Evolutionary conservation across 2,797 vertebrate genomes (phyloP), one percentile per base, ranked within the genome.

Genomic region (Odontamblyopus rebecca): DNA sequence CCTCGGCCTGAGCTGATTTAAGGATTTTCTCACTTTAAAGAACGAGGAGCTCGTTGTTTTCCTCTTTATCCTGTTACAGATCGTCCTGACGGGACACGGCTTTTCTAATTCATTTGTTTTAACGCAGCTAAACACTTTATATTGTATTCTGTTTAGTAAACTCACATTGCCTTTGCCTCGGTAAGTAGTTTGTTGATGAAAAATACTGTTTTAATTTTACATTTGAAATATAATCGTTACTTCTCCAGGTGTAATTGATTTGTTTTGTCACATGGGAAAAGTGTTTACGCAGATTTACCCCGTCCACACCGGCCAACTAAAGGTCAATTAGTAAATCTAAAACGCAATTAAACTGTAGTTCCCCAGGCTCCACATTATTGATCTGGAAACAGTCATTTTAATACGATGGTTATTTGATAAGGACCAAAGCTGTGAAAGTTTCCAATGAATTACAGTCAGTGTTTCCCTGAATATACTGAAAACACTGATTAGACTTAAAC

Each of bases 21-120:
- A 66, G 64, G 64, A 66, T 66, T 66, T 66, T 66, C 64, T 66
- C 41, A 50, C 64, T 29, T 29, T 26, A 66, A 51, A 66, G 64
- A 66, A 66, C 29, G 41, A 50, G 29, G 64, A 66, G 64, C 64
- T 41, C 51, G 64, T 66, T 50, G 64, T 66, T 66, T 64, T 51
- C 63, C 27, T 27, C 44, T 66, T 66, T 19, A 66, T 66, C 64
- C 64, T 19, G 51, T 66, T 66, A 51, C 64, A 50, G 51, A 66
- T 66, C 29, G 44, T 15, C 19, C 64, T 50, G 64, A 50, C 9
- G 64, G 44, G 44, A 66, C 26, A 27, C 38, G 27, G 38, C 19
- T 19, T 29, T 29, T 66, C 8, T 50, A 66, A 66, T 66, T 66
- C 44, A 66, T 66, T 66, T 66, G 63, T 30, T 65, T 48, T 65